Conservation (phyloP, 1,140 invertebrate genomes). For the Drosophila chauvacae region DNA sequence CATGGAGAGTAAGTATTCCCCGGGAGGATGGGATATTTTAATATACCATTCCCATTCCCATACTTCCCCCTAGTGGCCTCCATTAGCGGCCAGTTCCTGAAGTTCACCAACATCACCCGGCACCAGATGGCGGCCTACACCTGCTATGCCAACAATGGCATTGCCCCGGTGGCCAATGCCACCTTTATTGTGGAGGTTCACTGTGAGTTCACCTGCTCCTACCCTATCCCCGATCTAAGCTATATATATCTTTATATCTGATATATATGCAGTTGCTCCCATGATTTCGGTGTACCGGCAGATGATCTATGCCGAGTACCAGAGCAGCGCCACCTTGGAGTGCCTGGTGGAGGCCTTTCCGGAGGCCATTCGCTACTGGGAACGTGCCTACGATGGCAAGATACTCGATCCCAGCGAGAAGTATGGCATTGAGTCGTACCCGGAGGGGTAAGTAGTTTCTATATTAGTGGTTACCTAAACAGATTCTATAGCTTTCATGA, state of each 20-base stretch:
- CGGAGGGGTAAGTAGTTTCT: slow-evolving; percentile 70
- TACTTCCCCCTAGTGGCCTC: slow-evolving; percentile 86
- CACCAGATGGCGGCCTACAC: slow-evolving; percentile 94
- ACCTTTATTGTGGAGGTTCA: slow-evolving; percentile 93
- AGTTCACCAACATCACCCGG: slow-evolving; percentile 92
- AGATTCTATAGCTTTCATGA: background rate
- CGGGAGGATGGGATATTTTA: too few relatives aligned
- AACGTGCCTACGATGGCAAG: slow-evolving; percentile 89
- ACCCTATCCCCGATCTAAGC: accelerated
- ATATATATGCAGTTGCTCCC: slow-evolving; percentile 88
- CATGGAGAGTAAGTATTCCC: slow-evolving; percentile 68
- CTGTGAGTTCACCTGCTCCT: slow-evolving; percentile 88
- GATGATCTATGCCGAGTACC: slow-evolving; percentile 89
- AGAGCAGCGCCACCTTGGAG: slow-evolving; percentile 89
- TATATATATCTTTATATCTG: background rate
- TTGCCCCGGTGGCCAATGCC: slow-evolving; percentile 92
- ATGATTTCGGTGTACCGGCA: slow-evolving; percentile 92
- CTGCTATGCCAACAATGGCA: slow-evolving; percentile 94
- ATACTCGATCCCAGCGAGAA: slow-evolving; percentile 89
- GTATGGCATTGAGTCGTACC: slow-evolving; percentile 88
- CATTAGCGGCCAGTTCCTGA: slow-evolving; percentile 89
- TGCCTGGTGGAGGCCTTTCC: slow-evolving; percentile 95
- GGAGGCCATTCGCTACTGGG: slow-evolving; percentile 94
- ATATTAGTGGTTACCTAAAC: background rate
- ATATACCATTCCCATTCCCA: too few relatives aligned